phyloP scores from a whole-genome alignment of 2,888 invertebrate genomes.

The Ichneumoninae sp. region DNA sequence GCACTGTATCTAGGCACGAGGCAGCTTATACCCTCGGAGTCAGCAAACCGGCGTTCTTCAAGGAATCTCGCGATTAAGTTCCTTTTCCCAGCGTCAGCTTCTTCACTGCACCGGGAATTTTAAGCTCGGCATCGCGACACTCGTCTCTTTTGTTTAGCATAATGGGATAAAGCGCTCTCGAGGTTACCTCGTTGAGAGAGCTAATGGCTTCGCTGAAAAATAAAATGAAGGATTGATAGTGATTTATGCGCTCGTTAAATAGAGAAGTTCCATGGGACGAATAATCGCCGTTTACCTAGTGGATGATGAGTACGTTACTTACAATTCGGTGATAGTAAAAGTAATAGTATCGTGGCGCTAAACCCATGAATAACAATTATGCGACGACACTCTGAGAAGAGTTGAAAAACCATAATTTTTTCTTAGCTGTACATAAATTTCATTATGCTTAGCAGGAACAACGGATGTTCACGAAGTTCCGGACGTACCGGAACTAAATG shows the following conservation, averaged over 20 bases:
- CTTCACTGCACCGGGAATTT: conserved; percentile 43
- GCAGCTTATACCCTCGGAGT: not conserved
- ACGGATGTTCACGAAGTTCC: not conserved
- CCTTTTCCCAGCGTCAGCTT: conserved; percentile 49
- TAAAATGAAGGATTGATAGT: conserved; percentile 13
- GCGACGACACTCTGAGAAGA: conserved; percentile 1
- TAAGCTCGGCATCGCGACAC: conserved; percentile 45
- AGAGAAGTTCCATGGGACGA: conserved; percentile 20
- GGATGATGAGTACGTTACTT: conserved; percentile 13
- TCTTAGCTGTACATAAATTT: not conserved
- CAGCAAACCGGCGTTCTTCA: conserved; percentile 40
- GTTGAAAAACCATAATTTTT: conserved; percentile 18
- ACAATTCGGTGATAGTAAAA: conserved; percentile 27
- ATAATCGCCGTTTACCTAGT: conserved; percentile 12
- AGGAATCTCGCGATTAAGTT: conserved; percentile 43
- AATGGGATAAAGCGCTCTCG: conserved; percentile 60
- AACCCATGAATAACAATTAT: conserved; percentile 10
- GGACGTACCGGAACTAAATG: not conserved
- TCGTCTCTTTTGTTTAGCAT: conserved; percentile 61
- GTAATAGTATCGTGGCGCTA: not conserved
- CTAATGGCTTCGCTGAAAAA: conserved; percentile 14
- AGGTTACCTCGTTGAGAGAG: conserved; percentile 17
- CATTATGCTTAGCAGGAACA: not conserved
- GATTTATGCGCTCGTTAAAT: conserved; percentile 46
- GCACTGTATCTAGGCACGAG: not conserved